phyloP scores from a whole-genome alignment of 2,888 invertebrate species.

The Dicycla oo region DNA sequence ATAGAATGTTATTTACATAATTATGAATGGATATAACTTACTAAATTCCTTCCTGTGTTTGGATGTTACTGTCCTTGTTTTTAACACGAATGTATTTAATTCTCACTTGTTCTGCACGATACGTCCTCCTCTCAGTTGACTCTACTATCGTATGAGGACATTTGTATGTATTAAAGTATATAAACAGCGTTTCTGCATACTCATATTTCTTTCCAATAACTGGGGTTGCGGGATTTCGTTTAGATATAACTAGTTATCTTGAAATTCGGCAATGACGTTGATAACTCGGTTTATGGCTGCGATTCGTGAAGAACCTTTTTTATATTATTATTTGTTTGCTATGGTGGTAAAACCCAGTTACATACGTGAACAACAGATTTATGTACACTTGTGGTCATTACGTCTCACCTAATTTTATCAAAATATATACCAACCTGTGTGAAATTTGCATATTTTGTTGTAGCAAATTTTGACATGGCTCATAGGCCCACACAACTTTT shows the following conservation, averaged over 20 bases:
- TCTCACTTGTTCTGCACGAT: constrained; percentile 37
- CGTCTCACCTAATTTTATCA: constrained; percentile 9
- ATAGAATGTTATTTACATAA: constrained; percentile 16
- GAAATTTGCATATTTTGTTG: constrained; percentile 19
- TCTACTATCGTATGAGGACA: constrained; percentile 62
- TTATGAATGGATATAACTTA: constrained; percentile 45
- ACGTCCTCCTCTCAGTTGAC: constrained; percentile 64
- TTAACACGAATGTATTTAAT: constrained; percentile 22
- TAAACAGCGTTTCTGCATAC: constrained; percentile 60
- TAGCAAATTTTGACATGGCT: background rate
- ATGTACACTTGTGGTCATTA: constrained; percentile 1
- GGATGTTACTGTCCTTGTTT: constrained; percentile 11
- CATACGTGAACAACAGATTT: constrained; percentile 5
- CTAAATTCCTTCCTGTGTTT: constrained; percentile 34
- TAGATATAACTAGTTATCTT: constrained; percentile 5
- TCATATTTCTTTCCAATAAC: constrained; percentile 56
- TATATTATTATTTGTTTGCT: background rate
- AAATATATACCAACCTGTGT: background rate
- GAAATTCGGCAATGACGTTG: constrained; percentile 47
- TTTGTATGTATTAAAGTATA: constrained; percentile 59
- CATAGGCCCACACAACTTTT: background rate
- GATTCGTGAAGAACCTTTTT: constrained; percentile 14
- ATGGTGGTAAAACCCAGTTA: constrained; percentile 33
- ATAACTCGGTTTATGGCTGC: constrained; percentile 6
- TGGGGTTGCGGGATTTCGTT: constrained; percentile 59